Evolutionary conservation across 1,140 invertebrate genomes (phyloP), one percentile per base, ranked within the genome.

Genomic region (Cherax quadricarinatus): DNA sequence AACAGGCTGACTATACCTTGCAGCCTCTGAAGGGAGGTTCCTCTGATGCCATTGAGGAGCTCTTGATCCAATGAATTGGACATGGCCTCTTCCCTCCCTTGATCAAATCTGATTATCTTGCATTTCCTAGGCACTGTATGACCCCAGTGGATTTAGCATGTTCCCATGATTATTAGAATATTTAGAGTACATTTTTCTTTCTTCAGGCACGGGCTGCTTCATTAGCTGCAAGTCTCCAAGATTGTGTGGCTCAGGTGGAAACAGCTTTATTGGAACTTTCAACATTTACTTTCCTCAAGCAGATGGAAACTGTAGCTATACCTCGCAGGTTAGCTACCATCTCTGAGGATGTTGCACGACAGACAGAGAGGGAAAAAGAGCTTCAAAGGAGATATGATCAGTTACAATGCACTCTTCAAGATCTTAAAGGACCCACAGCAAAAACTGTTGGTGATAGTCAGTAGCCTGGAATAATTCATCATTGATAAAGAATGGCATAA

Each of bases 251-350:
- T 85, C 98, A 99, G 95, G 97, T 98, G 70, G 98, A 99, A 94
- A 97, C 98, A 94, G 96, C 97, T 30, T 96, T 97, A 93, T 96
- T 99, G 70, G 99, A 99, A 95, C 95, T 98, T 83, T 98, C 98
- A 41, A 99, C 99, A 1, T 99, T 99, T 94, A 97, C 97, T 94
- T 98, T 98, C 95, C 96, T 99, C 10, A 97, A 98, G 94, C 96
- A 98, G 62, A 98, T 99, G 95, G 99, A 99, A 95, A 97, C 97
- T 93, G 96, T 96, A 48, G 99, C 99, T 51, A 97, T 99, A 93
- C 98, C 98, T 3, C 97, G 98, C 93, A 96, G 99, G 94, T 96
- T 99, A 94, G 97, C 98, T 95, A 97, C 97, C 94, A 95, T 99
- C 51, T 97, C 97, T 86, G 98, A 99, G 94, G 98, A 99, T 95